Evolutionary conservation across 2,797 vertebrate species (phyloP), one percentile per base, ranked within the genome.

Genomic region (Labeo calbasu): DNA sequence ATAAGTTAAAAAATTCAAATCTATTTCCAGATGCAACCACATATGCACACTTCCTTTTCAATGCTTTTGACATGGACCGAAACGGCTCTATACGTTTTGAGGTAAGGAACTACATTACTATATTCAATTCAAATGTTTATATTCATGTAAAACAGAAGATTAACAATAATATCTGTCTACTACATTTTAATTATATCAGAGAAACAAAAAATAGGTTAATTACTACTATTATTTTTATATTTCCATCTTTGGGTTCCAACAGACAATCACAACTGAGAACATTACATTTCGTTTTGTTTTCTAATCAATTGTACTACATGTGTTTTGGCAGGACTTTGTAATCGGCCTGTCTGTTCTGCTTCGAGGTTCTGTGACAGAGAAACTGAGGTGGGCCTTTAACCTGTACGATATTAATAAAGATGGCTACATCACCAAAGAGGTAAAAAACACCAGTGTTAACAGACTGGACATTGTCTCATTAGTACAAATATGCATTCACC

Each of bases 391-490:
- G 98, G 96, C 97, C 0, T 99, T 99, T 87, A 98, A 99, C 88
- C 94, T 99, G 36, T 99, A 99, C 0, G 98, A 99, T 57, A 97
- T 99, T 82, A 99, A 99, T 90, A 99, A 98, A 86, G 97, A 99
- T 0, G 98, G 98, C 87, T 96, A 91, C 87, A 89, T 99, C 86
- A 99, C 96, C 77, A 98, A 97, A 92, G 96, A 99, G 97, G 98
- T 98, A 77, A 4, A 46, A 28, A 3, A 36, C 55, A 21, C 15
- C 40, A 57, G 13, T 50, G 2, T 43, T 28, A 21, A 69, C 25
- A 19, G 17, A 65, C 40, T 73, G 36, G 15, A n/a, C 48, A 71
- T 63, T 5, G 14, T 61, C 59, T 59, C 57, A 15, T 50, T 59
- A 32, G 32, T 12, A 59, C 65, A 71, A 17, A 11, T 57, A n/a